These are phyloP conservation scores for Mamestra brassicae DNA, from an alignment of 2,888 invertebrate genomes.

Conservation along the genomic window DNA sequence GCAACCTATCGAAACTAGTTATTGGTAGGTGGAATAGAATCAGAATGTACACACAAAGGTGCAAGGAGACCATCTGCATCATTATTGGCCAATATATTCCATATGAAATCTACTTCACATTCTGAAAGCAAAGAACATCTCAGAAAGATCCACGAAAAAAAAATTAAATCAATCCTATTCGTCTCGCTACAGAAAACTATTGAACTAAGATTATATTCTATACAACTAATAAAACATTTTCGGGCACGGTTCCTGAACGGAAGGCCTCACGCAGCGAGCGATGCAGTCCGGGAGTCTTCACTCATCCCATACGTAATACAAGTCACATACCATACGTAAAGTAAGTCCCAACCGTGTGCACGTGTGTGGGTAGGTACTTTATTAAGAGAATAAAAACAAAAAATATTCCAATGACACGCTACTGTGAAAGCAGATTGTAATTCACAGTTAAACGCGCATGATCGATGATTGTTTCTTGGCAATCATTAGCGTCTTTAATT, in stretches of 20 bases:
- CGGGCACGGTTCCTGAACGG: slow-evolving; percentile 59
- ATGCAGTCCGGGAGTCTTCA: slow-evolving; percentile 65
- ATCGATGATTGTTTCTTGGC: slow-evolving; percentile 50
- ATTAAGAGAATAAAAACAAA: slow-evolving; percentile 54
- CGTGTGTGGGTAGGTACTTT: slow-evolving; percentile 44
- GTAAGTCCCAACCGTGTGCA: slow-evolving; percentile 41
- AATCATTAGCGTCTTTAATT: slow-evolving; percentile 26
- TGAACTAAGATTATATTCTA: slow-evolving; percentile 1
- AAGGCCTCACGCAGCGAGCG: slow-evolving; percentile 69
- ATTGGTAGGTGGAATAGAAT: neutral
- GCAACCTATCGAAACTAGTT: neutral
- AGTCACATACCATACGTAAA: no score
- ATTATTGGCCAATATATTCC: neutral
- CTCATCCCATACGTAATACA: slow-evolving; percentile 36
- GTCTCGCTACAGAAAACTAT: neutral
- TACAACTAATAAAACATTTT: slow-evolving; percentile 12
- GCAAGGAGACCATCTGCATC: no score
- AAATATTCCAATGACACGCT: slow-evolving; percentile 55
- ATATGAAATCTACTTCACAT: neutral
- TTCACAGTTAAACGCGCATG: slow-evolving; percentile 44
- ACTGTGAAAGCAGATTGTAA: slow-evolving; percentile 52
- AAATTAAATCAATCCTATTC: no score
- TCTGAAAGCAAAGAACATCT: neutral
- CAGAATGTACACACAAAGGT: no score
- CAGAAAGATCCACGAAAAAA: neutral